Conservation (phyloP, 2,113 vertebrate species). For the Mugil cephalus region DNA sequence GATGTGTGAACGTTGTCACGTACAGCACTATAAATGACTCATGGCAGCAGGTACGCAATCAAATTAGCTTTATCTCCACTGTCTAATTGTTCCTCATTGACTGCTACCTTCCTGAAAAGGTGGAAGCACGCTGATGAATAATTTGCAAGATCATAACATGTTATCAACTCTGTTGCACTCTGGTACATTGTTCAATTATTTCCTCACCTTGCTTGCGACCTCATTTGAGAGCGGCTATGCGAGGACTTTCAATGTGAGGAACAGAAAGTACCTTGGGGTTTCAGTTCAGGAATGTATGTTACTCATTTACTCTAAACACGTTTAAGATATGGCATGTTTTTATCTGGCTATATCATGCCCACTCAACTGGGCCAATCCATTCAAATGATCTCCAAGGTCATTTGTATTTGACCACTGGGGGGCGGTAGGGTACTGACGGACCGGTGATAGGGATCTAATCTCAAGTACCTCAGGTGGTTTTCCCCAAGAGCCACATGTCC, state of each 20-base stretch:
- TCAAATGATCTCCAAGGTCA: slow-evolving; percentile 49
- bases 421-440: slow-evolving; percentile 65
- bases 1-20: slow-evolving; percentile 70
- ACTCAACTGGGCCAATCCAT: not conserved
- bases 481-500: slow-evolving; percentile 19
- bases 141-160: slow-evolving; percentile 28
- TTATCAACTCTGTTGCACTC: slow-evolving; percentile 36
- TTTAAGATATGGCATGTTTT: not conserved
- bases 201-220: slow-evolving; percentile 12
- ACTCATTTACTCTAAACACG: not conserved
- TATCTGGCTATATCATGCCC: not conserved
- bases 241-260: not conserved
- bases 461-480: slow-evolving; percentile 49
- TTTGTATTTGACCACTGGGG: slow-evolving; percentile 69
- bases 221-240: slow-evolving; percentile 1
- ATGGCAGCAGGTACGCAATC: slow-evolving; percentile 17
- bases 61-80: slow-evolving; percentile 45
- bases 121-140: slow-evolving; percentile 25
- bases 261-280: not conserved
- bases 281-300: not conserved
- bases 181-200: slow-evolving; percentile 23
- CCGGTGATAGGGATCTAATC: slow-evolving; percentile 15
- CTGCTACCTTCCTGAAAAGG: slow-evolving; percentile 7
- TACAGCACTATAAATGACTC: slow-evolving; percentile 58
- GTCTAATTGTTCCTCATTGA: not conserved